Base-by-base conservation (phyloP, 1,140 invertebrate species). In the Eufriesea mexicana region DNA sequence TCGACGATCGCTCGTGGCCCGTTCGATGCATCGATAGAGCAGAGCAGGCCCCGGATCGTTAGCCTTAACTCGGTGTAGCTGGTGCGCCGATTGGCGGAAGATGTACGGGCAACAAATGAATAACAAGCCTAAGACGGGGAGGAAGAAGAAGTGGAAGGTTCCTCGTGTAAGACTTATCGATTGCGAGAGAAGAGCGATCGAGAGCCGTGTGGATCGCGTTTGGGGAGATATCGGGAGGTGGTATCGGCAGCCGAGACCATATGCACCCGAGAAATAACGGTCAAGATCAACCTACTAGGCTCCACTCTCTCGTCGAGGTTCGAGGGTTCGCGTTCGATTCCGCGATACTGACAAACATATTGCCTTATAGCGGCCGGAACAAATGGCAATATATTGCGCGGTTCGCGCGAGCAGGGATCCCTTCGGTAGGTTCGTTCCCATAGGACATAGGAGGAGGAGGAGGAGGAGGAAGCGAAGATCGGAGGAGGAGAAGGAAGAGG, bases 281-380 rank as follows among this genome's bases (percentile, higher is more conserved):
- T 87, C 81, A 87, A 47, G 85, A 84, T 84, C 82, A 75, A 75
- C 72, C 77, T 68, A 84, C 71, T 49, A 86, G 64, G 18, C 28
- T 18, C 55, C 59, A 9, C 51, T 51, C 82, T 45, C 75, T 67
- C 62, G 79, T 67, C 80, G 68, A 70, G 85, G 83, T 86, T 87
- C 86, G 85, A 87, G 55, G 72, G 72, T 68, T 87, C 82, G 55
- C 67, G 57, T 79, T 87, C 82, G 85, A 87, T 87, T 87, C 85
- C 85, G 85, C 77, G 86, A 87, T 87, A 87, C 86, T 87, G 85
- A 87, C 85, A 87, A 87, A 87, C 86, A 86, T 87, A 87, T 87
- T 73, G 82, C 86, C 85, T 87, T 87, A 87, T 87, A 87, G 81
- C 85, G 76, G 82, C 72, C 77, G 49, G 77, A 87, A 87, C 85